Evolutionary conservation across 2,888 invertebrate species (phyloP), one percentile per base, ranked within the genome.

Genomic region (Andrena chrysosceles): DNA sequence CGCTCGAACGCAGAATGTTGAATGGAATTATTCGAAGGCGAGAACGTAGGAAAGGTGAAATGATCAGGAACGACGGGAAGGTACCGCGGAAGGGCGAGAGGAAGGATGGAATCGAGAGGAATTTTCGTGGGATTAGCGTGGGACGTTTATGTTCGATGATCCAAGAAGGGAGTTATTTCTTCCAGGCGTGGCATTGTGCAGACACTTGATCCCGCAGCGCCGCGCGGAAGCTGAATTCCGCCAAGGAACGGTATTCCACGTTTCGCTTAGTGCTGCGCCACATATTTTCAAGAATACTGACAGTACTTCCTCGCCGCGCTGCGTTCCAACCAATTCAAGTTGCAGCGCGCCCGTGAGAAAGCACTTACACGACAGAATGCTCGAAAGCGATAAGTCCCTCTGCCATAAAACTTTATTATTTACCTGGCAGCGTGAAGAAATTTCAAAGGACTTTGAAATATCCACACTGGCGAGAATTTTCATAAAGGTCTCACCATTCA

Each of bases 391-490:
- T 79, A 76, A 79, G 76, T 76, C 69, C 49, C 23, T 35, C 31
- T 13, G 1, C 49, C 31, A n/a, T 79, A 66, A 79, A 76, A 76
- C 63, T 76, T 66, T 76, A 69, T 70, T 79, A 69, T 79, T 76
- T 76, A 76, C 23, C 26, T 35, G 56, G 29, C 33, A 33, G 29
- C 67, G 75, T 35, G 75, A 35, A 74, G 56, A 62, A 74, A 77
- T 77, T 74, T 59, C 52, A 48, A 69, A 35, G 48, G 31, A 49
- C n/a, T 16, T 31, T 35, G 35, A 64, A 49, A 60, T 60, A 56
- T 10, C 23, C 10, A n/a, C 16, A 10, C 13, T 20, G n/a, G 20
- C 48, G 49, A 49, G 62, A 71, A 71, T 71, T 60, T 71, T 71
- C 71, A 62, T 62, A 60, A 31, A 49, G 48, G 1, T 8, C 54